phyloP scores from a whole-genome alignment of 2,888 invertebrate genomes.

The Brachylomia viminalis region DNA sequence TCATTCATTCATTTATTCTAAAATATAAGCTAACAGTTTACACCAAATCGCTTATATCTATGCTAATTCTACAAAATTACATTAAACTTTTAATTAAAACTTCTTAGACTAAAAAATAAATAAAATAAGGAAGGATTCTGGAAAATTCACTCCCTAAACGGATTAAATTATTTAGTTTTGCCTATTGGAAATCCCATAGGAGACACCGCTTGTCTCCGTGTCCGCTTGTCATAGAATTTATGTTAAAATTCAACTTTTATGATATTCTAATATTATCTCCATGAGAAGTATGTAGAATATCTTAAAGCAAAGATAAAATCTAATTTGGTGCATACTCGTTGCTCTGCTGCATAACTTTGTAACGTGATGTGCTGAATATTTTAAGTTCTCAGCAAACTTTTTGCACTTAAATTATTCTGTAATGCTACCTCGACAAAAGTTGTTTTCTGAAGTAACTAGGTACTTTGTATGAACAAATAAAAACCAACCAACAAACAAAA shows the following conservation, averaged over 20 bases:
- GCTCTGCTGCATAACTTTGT: conserved; percentile 36
- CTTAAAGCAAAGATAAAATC: conserved; percentile 30
- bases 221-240: background rate
- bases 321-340: conserved; percentile 43
- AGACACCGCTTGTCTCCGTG: background rate
- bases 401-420: conserved; percentile 31
- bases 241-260: conserved; percentile 12
- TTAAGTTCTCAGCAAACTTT: conserved; percentile 31
- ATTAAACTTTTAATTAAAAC: no score
- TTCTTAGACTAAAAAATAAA: no score
- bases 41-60: no score
- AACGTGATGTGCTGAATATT: conserved; percentile 37
- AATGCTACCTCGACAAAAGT: conserved; percentile 1
- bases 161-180: background rate
- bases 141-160: no score
- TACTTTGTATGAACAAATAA: no score
- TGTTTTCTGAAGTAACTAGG: background rate
- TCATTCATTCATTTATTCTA: no score
- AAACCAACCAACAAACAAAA: no score
- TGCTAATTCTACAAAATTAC: no score
- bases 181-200: no score
- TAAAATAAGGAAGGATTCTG: no score
- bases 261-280: conserved; percentile 12
- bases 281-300: conserved; percentile 19
- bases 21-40: no score